Base-by-base conservation (phyloP, 2,888 invertebrate species). In the Sylvicola fuscatus region DNA sequence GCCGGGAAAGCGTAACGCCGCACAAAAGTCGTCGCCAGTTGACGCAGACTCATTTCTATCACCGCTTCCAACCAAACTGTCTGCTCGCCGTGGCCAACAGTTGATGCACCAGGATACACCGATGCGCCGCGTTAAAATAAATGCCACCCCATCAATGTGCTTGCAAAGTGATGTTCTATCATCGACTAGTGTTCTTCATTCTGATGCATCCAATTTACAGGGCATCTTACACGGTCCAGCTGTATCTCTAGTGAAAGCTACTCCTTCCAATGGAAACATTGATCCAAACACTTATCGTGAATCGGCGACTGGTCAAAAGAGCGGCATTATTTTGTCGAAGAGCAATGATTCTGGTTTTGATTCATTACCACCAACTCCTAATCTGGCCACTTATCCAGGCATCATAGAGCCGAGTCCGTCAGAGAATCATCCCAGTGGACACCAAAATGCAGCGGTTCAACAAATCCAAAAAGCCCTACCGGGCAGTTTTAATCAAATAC, bases 101-200 rank as follows among this genome's bases (percentile, higher is more conserved):
- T 43, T 53, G n/a, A 47, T 56, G 47, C 48, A 50, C 1, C 58
- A 58, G 39, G 58, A 57, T 16, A 57, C 58, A 2, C 58, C 58
- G 3, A 51, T 56, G 46, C 46, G 57, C 2, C 5, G 4, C 5
- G 21, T 21, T 8, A 21, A 21, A 21, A 21, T 21, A 21, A 21
- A 21, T 21, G 58, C 37, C 64, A 65, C 42, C 65, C 66, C 44
- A 60, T 61, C 10, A 21, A 8, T 21, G 21, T 8, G 8, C 8
- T 8, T 21, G 21, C 21, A 21, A 21, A 21, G 8, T 21, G 21
- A 21, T 4, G 8, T 21, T 4, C 21, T 8, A 21, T 8, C 21
- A 21, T 21, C 21, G 5, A 21, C 21, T 8, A 21, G 8, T 21
- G 21, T 21, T 21, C 8, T 21, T 4, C 21, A 21, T 8, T 21